Base-by-base conservation (phyloP, 2,888 invertebrate genomes). In the Meghimatium bilineatum region DNA sequence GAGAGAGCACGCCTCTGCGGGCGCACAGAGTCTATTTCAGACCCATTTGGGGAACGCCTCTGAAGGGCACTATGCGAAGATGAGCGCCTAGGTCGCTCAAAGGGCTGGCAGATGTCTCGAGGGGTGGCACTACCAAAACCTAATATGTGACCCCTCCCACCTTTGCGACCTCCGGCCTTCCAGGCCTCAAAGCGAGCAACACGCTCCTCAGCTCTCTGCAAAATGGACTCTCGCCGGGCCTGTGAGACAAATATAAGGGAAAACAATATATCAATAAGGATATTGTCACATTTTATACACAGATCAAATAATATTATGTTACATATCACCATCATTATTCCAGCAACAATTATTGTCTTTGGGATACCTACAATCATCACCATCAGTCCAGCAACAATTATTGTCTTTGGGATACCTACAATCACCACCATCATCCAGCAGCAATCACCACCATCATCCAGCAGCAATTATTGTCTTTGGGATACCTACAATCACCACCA, bases 71-170 rank as follows among this genome's bases (percentile, higher is more conserved):
- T 91, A 88, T 91, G 92, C 81, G 92, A 92, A 78, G 91, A 91
- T 74, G 92, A 90, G 83, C 92, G 90, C 85, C 90, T 88, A 80
- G 89, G 86, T 56, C 89, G 89, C 85, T 90, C 91, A 87, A 90
- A 88, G 84, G 91, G 90, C 87, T 90, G 88, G 89, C 92, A 91
- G 88, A 91, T 90, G 87, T 90, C 90, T 88, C 92, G 91, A 66
- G 91, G 91, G 81, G 92, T 89, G 85, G 90, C 89, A 88, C 92
- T 92, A 84, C 92, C 92, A 88, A 92, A 92, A 85, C 91, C 92
- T 82, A 90, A 90, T 84, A 89, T 85, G 81, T 88, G 88, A 86
- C 89, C 87, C 71, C 89, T 88, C 89, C 90, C 91, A 90, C 92
- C 91, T 91, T 90, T 90, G 71, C 87, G 87, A 38, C 90, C 87